Evolutionary conservation across 2,888 invertebrate genomes (phyloP), one percentile per base, ranked within the genome.

Genomic region (Rhagophthalmus giganteus): DNA sequence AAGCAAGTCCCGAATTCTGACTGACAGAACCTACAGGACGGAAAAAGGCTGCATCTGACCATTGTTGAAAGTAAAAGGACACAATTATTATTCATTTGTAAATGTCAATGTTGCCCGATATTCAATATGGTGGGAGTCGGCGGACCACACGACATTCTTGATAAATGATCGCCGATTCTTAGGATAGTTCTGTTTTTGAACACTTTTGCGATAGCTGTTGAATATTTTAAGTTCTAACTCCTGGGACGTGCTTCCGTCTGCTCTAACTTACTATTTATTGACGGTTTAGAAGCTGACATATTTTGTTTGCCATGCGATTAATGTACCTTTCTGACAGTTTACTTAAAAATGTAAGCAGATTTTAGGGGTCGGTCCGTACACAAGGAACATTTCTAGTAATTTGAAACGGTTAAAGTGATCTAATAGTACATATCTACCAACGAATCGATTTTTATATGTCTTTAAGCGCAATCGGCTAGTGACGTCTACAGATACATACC

Each of bases 11-110:
- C 27, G 41, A 35, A 50, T 54, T 54, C 46, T 45, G 49, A 46
- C 38, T 64, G 64, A 59, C 64, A 62, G 59, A 60, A 64, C 63
- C 64, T 63, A 62, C 66, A 62, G 65, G 62, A 58, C 53, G 57
- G 55, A 52, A 45, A 54, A 54, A 49, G 49, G 34, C 54, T 45
- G 49, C 44, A 54, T 54, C 54, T 49, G 54, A 35, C 44, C 39
- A 51, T 55, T 55, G 55, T 47, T 44, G 53, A 53, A 45, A 50
- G 72, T 72, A 71, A 74, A 74, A 74, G 74, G 74, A 71, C 74
- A 73, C 72, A 74, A 75, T 74, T 74, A 74, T 74, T 74, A 74
- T 75, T 74, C 75, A 75, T 75, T 74, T 75, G 73, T 74, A 73
- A 74, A 74, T 74, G 75, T 75, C 75, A 75, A 69, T 68, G 65